Evolutionary conservation across 1,140 invertebrate genomes (phyloP).

Genomic region (Harpegnathos saltator): DNA sequence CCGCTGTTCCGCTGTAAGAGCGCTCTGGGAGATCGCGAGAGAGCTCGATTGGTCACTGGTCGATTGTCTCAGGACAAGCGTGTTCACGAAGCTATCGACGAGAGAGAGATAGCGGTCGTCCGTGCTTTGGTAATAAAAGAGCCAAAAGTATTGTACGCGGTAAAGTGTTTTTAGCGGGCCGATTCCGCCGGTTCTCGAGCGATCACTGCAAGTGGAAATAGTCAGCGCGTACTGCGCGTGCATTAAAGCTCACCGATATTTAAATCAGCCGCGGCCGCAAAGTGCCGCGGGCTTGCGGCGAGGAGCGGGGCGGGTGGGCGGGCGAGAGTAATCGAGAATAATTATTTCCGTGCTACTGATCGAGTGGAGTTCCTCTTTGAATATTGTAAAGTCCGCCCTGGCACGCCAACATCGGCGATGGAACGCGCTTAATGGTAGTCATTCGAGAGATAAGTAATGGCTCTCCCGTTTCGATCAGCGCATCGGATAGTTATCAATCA

Average conservation of each 20-base stretch:
- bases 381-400: constrained; percentile 49
- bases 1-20: too few relatives aligned
- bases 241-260: constrained; percentile 55
- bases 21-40: too few relatives aligned
- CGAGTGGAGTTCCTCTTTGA: constrained; percentile 59
- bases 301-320: neutral
- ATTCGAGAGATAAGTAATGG: constrained; percentile 80
- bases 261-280: constrained; percentile 36
- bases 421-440: constrained; percentile 80
- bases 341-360: constrained; percentile 71
- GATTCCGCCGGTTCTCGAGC: neutral
- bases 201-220: constrained; percentile 26
- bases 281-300: neutral
- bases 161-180: neutral
- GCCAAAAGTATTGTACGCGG: too few relatives aligned
- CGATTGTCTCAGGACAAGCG: neutral
- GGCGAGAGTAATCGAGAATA: constrained; percentile 64
- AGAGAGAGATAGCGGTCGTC: too few relatives aligned
- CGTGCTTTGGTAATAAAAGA: neutral
- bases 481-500: constrained; percentile 82
- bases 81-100: neutral
- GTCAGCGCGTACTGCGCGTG: constrained; percentile 5
- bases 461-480: constrained; percentile 81
- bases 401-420: constrained; percentile 39
- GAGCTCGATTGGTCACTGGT: neutral